Conservation (phyloP, 2,113 vertebrate genomes). For the Talpa occidentalis region DNA sequence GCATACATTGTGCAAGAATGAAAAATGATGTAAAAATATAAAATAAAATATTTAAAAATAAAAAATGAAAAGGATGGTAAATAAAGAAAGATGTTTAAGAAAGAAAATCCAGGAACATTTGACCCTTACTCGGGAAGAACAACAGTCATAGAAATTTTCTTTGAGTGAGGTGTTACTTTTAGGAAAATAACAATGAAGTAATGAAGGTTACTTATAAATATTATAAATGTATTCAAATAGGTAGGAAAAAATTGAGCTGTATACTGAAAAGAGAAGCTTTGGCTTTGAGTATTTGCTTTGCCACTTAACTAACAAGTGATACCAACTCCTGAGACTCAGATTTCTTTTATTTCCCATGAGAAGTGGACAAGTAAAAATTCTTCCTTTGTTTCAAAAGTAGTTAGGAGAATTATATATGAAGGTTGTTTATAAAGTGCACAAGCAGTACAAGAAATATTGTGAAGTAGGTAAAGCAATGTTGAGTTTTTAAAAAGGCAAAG, state of each 20-base stretch:
- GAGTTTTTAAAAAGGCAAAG: background rate
- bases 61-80: too few relatives aligned
- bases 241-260: background rate
- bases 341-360: background rate
- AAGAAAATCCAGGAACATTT: too few relatives aligned
- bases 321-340: background rate
- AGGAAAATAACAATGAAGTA: too few relatives aligned
- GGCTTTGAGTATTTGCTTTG: background rate
- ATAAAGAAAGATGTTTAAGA: too few relatives aligned
- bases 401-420: background rate
- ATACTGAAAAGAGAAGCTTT: background rate
- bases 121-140: too few relatives aligned
- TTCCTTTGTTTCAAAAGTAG: slow-evolving; percentile 44
- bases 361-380: background rate
- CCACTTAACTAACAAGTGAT: background rate
- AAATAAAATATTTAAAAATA: too few relatives aligned
- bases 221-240: too few relatives aligned
- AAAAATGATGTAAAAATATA: too few relatives aligned
- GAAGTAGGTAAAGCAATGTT: background rate
- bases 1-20: too few relatives aligned
- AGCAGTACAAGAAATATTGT: background rate
- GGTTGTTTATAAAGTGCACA: background rate
- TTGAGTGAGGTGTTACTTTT: too few relatives aligned
- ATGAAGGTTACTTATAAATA: too few relatives aligned
- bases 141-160: too few relatives aligned